Evolutionary conservation across 1,140 invertebrate genomes (phyloP), one percentile per base, ranked within the genome.

Genomic region (Laodelphax striatellus): DNA sequence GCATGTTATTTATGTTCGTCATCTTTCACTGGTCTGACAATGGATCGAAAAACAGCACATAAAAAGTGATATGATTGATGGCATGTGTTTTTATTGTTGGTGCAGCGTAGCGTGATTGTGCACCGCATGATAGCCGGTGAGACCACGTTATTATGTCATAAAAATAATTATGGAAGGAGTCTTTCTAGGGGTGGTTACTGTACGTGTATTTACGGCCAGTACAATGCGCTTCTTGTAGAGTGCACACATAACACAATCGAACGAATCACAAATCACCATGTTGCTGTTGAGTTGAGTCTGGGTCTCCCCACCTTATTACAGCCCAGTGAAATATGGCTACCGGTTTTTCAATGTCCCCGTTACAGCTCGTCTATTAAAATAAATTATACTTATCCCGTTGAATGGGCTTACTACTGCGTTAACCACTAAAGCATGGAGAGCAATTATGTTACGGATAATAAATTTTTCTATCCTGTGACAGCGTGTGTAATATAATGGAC

Each of bases 181-280:
- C 34, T 38, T 38, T 38, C 34, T 11, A 38, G 34, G 34, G 34
- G 34, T 38, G 34, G 34, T 5, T 38, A 38, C 34, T 11, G 34
- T 31, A 31, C 28, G 28, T 31, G 9, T 31, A 31, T 31, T 31
- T 31, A 31, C 28, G 28, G 9, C 4, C 34, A 1, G 8, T 38
- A 38, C 34, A 38, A 38, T 38, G 34, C 34, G 34, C 34, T 38
- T 11, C 34, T 38, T 38, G 34, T 38, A 38, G 34, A 38, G 34
- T 38, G 34, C 34, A 38, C 43, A 41, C 58, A 60, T 52, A 60
- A 60, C 54, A 60, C 58, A 60, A 60, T 60, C 58, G 31, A 52
- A 54, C 58, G 54, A 60, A 60, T 60, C 58, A 60, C 58, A 60
- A 60, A 60, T 60, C 58, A 60, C 46, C 44, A 21, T 22, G 52